Base-by-base conservation (phyloP, 2,113 vertebrate species). In the Crotalus viridis region DNA sequence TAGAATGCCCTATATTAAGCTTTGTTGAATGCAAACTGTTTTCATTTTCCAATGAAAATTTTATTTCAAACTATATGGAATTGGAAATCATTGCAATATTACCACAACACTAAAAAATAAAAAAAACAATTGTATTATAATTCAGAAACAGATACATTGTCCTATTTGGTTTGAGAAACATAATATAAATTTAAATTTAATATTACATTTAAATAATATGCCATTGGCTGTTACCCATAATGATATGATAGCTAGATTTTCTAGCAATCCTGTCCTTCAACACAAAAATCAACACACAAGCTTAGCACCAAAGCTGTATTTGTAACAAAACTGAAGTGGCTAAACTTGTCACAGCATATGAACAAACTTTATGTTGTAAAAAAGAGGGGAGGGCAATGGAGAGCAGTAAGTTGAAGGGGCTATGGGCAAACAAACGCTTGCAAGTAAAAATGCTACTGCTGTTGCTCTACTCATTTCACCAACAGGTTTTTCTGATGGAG, bases 261-360 rank as follows among this genome's bases (percentile, higher is more conserved):
- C 26, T 91, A 90, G 48, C 87, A 91, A 94, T 90, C 85, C 94
- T 2, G 86, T 54, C 24, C 13, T 91, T 26, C 9, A 59, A 51
- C 1, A 64, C 56, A 88, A 7, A 85, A 57, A 90, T 43, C 33
- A 12, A 24, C 10, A 81, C 19, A 92, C 4, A 59, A n/a, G 90
- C 2, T 85, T 0, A 85, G 56, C 1, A 91, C 61, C 61, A 9
- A 10, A 89, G 61, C 91, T 92, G 43, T 33, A 52, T 94, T 95
- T 94, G 91, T 92, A 10, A 91, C 88, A 94, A 94, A 21, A 26
- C 0, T 93, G 87, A 92, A 39, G 61, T 39, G 95, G 91, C 0
- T 33, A n/a, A 74, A 21, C 15, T 56, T 56, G 55, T 55, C 15
- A 21, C 69, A 74, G n/a, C 15, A 19, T 39, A 81, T 0, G 2